A percentile compares a stretch with the other conserved stretches of the same genome.
Conservation (phyloP, 1,140 invertebrate species). For the Sarcophaga bullata region DNA sequence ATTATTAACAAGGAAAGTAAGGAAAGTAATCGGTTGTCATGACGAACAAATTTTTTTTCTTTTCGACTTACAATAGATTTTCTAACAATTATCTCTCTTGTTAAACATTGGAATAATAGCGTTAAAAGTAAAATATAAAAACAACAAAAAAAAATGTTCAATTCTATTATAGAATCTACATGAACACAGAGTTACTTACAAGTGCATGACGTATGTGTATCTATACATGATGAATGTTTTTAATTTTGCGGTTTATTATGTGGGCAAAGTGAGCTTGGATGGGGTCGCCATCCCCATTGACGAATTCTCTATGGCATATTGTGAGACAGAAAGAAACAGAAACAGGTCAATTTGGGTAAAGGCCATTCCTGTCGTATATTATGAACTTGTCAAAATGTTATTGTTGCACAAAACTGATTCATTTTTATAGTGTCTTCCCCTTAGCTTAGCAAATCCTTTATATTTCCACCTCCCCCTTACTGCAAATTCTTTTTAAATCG, state of each 20-base stretch:
- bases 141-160: too few species aligned
- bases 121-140: not conserved
- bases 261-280: not conserved
- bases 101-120: slow-evolving; percentile 9
- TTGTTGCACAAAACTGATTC: slow-evolving; percentile 25
- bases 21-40: too few species aligned
- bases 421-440: not conserved
- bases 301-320: not conserved
- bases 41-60: too few species aligned
- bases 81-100: slow-evolving; percentile 26
- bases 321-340: not conserved
- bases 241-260: not conserved
- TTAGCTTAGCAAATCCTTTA: not conserved
- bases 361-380: slow-evolving; percentile 38
- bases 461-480: not conserved
- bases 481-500: not conserved
- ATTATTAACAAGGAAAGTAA: too few species aligned
- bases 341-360: slow-evolving; percentile 36
- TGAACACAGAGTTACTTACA: too few species aligned
- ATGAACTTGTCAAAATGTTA: slow-evolving; percentile 36
- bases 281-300: too few species aligned
- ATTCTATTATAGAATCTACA: too few species aligned
- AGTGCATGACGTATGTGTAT: too few species aligned
- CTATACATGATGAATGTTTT: not conserved
- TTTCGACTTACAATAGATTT: slow-evolving; percentile 17